Conservation (phyloP, 2,113 vertebrate genomes). For the Triplophysa dalaica region DNA sequence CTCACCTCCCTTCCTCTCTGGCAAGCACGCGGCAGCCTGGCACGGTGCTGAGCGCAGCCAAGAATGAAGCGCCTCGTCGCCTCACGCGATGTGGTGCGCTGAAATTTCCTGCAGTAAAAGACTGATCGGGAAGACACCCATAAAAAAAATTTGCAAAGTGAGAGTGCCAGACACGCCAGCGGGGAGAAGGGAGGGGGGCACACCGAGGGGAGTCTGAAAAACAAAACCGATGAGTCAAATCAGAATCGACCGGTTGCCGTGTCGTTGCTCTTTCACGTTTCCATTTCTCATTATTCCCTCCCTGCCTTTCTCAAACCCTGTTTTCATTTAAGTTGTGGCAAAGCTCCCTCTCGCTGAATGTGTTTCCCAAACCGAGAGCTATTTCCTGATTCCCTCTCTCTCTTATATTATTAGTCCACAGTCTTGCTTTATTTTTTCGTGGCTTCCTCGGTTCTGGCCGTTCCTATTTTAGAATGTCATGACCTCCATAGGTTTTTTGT, state of each 20-base stretch:
- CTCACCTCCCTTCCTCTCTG: slow-evolving; percentile 58
- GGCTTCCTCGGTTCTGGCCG: slow-evolving; percentile 56
- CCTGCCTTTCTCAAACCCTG: slow-evolving; percentile 58
- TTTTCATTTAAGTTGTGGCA: slow-evolving; percentile 76
- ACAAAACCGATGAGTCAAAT: not conserved
- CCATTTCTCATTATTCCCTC: slow-evolving; percentile 13
- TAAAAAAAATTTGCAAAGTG: slow-evolving; percentile 55
- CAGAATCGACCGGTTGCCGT: slow-evolving; percentile 52
- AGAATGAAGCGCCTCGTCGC: slow-evolving; percentile 73
- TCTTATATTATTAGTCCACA: slow-evolving; percentile 77
- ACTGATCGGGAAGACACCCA: slow-evolving; percentile 77
- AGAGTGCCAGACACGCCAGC: slow-evolving; percentile 28
- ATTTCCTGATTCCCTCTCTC: slow-evolving; percentile 78
- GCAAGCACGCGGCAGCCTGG: slow-evolving; percentile 67
- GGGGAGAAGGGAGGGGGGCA: not conserved
- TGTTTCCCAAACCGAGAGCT: slow-evolving; percentile 75
- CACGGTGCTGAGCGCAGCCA: slow-evolving; percentile 67
- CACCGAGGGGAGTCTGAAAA: slow-evolving; percentile 27
- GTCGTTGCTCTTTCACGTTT: slow-evolving; percentile 25
- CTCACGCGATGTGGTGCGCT: slow-evolving; percentile 80
- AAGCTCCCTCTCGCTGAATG: slow-evolving; percentile 60
- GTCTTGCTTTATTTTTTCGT: slow-evolving; percentile 53
- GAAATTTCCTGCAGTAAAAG: slow-evolving; percentile 82
- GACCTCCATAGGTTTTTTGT: slow-evolving; percentile 52
- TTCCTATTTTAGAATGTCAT: slow-evolving; percentile 67